Evolutionary conservation across 2,113 vertebrate species (phyloP), one percentile per base, ranked within the genome.

Genomic region (Chaetura pelagica): DNA sequence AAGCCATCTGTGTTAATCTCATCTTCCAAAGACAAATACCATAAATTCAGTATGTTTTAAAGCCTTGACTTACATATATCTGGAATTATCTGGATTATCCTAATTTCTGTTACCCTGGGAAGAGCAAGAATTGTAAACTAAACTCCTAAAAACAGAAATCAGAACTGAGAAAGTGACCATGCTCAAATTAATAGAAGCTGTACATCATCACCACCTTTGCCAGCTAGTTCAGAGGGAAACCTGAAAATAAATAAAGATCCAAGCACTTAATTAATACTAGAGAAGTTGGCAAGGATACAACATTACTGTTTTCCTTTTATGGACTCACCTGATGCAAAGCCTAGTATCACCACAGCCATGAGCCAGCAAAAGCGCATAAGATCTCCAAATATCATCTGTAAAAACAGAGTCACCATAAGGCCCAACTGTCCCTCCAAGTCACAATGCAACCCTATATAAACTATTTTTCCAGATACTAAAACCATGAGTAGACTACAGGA

Each of bases 371-470:
- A 99, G 74, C 99, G 99, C 74, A 99, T 97, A 57, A 99, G 96
- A 90, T 99, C 99, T 96, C 99, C 99, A 97, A 99, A 99, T 98
- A 99, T 98, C 97, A 99, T 99, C 99, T 99, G 92, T 18, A 90
- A 95, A 95, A 38, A 93, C 46, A 94, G 84, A 72, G 46, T 26
- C 42, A 23, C 54, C 61, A 11, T 94, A 64, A 95, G 34, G 21
- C 29, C 46, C 19, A 79, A 0, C 24, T 92, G 49, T 88, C 44
- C 44, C 79, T 82, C 38, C 10, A 78, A 80, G 76, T 24, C 64
- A 68, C 58, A 40, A 7, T 12, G 12, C 51, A 32, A 76, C 32
- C 29, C 38, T 17, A 4, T 1, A 8, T 23, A 88, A 85, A 57
- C 11, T 4, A 29, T 63, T 6, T 48, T 83, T 44, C 26, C 73